Evolutionary conservation across 1,140 invertebrate species (phyloP), one percentile per base, ranked within the genome.

Genomic region (Drosophila tsacasi): DNA sequence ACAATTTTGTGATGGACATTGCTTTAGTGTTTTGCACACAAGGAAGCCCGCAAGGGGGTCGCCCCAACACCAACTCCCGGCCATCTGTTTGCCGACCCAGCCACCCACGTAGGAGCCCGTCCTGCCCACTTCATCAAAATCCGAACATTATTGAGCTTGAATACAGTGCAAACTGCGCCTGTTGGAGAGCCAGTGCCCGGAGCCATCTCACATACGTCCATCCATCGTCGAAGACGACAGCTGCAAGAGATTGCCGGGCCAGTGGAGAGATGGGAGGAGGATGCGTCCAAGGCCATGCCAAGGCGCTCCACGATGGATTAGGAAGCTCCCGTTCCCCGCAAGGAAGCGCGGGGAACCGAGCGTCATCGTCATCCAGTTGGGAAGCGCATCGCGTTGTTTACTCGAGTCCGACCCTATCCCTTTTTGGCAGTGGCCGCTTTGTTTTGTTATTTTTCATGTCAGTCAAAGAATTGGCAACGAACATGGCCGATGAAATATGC

Each of bases 381-480:
- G 65, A 62, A 74, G 61, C 66, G 81, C 81, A 62, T 73, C 40
- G 65, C 63, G 82, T 30, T 86, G 79, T 86, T 82, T 84, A 81
- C 73, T 62, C 61, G 77, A 9, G 21, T 50, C 64, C 19, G 13
- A 37, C 76, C 75, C 63, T 86, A 82, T 86, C 81, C 80, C 76
- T 89, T 90, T 89, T 83, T 84, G 80, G 21, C 83, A 86, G 76
- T 79, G 83, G 72, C 73, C 76, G 83, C 83, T 72, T 76, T 89
- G 85, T 85, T 89, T 89, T 89, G 86, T 89, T 89, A 89, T 89
- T 89, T 89, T 89, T 89, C 81, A 89, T 85, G 85, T 89, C 85
- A 90, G 85, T 89, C 85, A 90, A 60, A 81, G 81, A 90, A 89
- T 89, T 89, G 85, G 85, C 85, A 82, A 90, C 79, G 85, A 75